Percentiles rank a stretch among this genome's conserved stretches.
phyloP scores from a whole-genome alignment of 2,113 vertebrate species.

The Chaetura pelagica region DNA sequence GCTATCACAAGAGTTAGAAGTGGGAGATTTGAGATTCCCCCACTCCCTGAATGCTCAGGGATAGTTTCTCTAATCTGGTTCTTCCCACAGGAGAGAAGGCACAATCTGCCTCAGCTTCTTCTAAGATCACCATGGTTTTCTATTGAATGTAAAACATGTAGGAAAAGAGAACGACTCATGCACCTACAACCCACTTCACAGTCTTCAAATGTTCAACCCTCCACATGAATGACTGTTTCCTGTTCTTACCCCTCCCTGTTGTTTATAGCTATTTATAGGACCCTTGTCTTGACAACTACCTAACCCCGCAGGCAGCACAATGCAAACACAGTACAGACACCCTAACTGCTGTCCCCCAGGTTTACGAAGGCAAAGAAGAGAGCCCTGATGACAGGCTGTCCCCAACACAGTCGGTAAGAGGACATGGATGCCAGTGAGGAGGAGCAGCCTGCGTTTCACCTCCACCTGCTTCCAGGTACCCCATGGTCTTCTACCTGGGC shows the following conservation, averaged over 20 bases:
- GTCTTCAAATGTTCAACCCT: not conserved
- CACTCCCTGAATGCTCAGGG: not conserved
- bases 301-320: accelerated
- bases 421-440: not conserved
- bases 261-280: not conserved
- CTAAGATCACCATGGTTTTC: not conserved
- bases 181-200: accelerated
- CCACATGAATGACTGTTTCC: not conserved
- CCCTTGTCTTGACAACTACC: accelerated
- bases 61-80: not conserved
- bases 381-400: not conserved
- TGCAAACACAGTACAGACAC: accelerated
- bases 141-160: not conserved
- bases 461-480: not conserved
- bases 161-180: not conserved
- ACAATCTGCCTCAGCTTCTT: not conserved
- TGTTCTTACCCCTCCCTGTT: not conserved
- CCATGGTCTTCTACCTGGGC: too few species aligned
- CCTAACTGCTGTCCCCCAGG: not conserved
- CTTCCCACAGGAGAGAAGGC: not conserved
- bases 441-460: not conserved
- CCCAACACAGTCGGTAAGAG: not conserved
- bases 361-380: not conserved
- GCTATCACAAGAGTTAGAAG: not conserved
- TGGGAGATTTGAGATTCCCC: not conserved